A percentile compares a stretch with the other conserved stretches of the same genome.
phyloP scores from a whole-genome alignment of 2,888 invertebrate genomes.

The Tuberolachnus salignus region DNA sequence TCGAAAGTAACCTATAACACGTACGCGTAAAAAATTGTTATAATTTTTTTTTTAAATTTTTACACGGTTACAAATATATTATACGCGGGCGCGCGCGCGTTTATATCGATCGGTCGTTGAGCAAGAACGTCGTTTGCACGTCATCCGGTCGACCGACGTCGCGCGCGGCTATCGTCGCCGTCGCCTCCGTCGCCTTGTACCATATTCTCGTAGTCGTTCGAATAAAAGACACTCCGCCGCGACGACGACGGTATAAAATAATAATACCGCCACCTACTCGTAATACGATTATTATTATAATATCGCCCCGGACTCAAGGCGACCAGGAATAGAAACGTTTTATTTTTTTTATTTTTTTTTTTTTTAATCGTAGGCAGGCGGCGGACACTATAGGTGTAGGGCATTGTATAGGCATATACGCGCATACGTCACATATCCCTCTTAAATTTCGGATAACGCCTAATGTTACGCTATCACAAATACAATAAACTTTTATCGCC shows the following conservation, averaged over 20 bases:
- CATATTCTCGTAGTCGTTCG: conserved; percentile 1
- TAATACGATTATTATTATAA: not conserved
- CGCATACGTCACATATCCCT: conserved; percentile 17
- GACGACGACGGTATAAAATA: not conserved
- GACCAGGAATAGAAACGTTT: conserved; percentile 26
- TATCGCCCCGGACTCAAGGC: conserved; percentile 15
- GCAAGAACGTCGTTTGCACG: conserved; percentile 22
- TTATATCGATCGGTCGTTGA: conserved; percentile 7
- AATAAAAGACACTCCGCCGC: conserved; percentile 28
- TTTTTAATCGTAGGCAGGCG: too few relatives aligned
- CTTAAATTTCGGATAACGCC: too few relatives aligned
- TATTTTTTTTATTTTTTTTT: not conserved
- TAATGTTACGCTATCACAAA: too few relatives aligned
- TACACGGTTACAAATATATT: not conserved
- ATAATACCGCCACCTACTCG: conserved; percentile 22
- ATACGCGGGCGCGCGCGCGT: not conserved
- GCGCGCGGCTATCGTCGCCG: not conserved
- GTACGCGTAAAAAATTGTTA: too few relatives aligned
- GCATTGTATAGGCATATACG: too few relatives aligned
- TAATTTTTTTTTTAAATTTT: not conserved
- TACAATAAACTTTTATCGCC: too few relatives aligned
- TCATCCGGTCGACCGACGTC: conserved; percentile 10
- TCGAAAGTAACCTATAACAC: too few relatives aligned
- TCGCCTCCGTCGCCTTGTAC: conserved; percentile 23
- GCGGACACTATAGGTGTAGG: too few relatives aligned